These are phyloP conservation scores for Troides aeacus DNA, from an alignment of 2,888 invertebrate species.

Conservation along the genomic window DNA sequence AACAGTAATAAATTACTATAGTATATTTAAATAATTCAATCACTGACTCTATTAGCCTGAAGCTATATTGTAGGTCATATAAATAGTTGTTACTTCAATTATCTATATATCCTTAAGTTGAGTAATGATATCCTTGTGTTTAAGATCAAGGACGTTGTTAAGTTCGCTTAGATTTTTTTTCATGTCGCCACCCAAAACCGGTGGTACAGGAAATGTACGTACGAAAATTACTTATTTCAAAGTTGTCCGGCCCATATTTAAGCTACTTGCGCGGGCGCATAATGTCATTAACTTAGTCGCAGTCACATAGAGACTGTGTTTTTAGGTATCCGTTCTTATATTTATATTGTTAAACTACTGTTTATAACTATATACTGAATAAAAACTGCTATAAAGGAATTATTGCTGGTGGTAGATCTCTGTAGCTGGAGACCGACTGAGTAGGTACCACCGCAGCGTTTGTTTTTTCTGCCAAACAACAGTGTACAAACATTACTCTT, in stretches of 20 bases:
- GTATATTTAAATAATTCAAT: too few species aligned
- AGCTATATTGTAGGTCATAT: too few species aligned
- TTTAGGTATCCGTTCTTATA: not conserved
- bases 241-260: constrained; percentile 28
- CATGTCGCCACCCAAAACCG: constrained; percentile 23
- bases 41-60: too few species aligned
- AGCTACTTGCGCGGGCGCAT: constrained; percentile 19
- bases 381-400: too few species aligned
- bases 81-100: constrained; percentile 2
- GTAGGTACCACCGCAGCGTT: too few species aligned
- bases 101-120: constrained; percentile 14
- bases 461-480: too few species aligned
- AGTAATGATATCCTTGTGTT: constrained; percentile 26
- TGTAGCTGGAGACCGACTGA: too few species aligned
- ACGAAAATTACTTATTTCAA: constrained; percentile 32
- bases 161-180: constrained; percentile 26
- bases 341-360: too few species aligned
- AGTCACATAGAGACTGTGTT: constrained; percentile 1
- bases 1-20: too few species aligned
- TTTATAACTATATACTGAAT: too few species aligned
- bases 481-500: too few species aligned
- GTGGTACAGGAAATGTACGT: constrained; percentile 35
- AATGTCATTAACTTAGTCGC: constrained; percentile 18
- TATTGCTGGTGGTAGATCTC: too few species aligned
- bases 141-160: constrained; percentile 26